A percentile compares a stretch with the other conserved stretches of the same genome.
These are phyloP conservation scores for Limonius californicus DNA, from an alignment of 1,140 invertebrate species.

Conservation along the genomic window DNA sequence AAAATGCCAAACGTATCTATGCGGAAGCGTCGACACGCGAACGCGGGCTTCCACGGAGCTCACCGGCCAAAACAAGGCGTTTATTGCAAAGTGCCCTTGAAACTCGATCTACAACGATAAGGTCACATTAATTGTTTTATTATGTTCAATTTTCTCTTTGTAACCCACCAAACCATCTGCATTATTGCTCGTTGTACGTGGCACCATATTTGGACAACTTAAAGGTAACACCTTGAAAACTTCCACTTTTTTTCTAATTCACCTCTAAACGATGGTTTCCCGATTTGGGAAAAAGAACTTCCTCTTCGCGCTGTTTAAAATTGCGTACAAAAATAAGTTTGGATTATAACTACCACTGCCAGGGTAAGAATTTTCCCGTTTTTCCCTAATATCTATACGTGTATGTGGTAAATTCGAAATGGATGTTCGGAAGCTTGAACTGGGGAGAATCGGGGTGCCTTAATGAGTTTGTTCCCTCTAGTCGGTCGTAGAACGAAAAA, in stretches of 20 bases:
- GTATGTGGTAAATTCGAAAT: too few species aligned
- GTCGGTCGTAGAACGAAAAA: neutral
- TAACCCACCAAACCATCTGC: neutral
- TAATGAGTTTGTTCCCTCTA: neutral
- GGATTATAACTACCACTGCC: too few species aligned
- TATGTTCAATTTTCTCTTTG: slow-evolving; percentile 26
- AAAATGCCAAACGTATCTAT: neutral
- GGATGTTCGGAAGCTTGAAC: too few species aligned
- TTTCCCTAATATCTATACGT: too few species aligned
- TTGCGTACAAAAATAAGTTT: too few species aligned
- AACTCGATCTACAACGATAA: slow-evolving; percentile 27
- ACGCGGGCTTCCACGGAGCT: neutral
- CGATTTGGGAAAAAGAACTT: too few species aligned
- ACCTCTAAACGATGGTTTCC: too few species aligned
- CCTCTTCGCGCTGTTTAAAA: too few species aligned
- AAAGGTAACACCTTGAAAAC: too few species aligned
- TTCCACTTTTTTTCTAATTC: too few species aligned
- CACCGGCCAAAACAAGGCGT: neutral
- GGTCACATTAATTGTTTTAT: slow-evolving; percentile 34
- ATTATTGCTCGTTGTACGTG: neutral
- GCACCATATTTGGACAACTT: too few species aligned
- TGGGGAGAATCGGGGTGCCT: neutral
- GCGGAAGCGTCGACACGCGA: slow-evolving; percentile 1
- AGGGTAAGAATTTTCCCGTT: too few species aligned
- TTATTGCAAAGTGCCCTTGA: slow-evolving; percentile 20